Percentiles rank a stretch among this genome's conserved stretches.
These are phyloP conservation scores for Papilio helenus DNA, from an alignment of 1,140 invertebrate species.

Conservation along the genomic window DNA sequence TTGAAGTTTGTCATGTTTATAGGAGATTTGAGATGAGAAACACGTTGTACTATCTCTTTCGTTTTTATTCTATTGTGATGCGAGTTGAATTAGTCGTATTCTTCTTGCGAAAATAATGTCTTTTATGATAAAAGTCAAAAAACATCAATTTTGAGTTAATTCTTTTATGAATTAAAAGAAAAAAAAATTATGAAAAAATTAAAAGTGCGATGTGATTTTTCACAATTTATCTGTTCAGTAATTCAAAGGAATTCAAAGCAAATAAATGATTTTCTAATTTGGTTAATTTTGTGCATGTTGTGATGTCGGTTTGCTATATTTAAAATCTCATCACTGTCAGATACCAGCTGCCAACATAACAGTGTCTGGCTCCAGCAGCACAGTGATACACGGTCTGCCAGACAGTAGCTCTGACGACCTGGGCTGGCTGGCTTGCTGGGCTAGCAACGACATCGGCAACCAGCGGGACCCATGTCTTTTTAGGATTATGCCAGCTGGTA, in stretches of 20 bases:
- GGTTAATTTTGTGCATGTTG: background rate
- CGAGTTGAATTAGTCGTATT: too few species aligned
- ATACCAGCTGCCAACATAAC: conserved; percentile 78
- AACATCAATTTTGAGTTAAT: too few species aligned
- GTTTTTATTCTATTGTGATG: background rate
- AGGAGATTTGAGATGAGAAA: too few species aligned
- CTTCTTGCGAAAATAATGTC: too few species aligned
- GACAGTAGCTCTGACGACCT: conserved; percentile 87
- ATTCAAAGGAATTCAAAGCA: too few species aligned
- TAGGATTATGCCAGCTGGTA: conserved; percentile 91
- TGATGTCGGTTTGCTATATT: conserved; percentile 1
- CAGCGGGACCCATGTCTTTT: conserved; percentile 92
- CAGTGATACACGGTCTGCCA: conserved; percentile 84
- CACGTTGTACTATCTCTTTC: too few species aligned
- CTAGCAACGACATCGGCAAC: conserved; percentile 91
- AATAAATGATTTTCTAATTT: too few species aligned
- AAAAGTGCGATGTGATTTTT: too few species aligned
- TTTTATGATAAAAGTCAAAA: too few species aligned
- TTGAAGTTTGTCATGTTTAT: too few species aligned
- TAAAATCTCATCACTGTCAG: conserved; percentile 48
- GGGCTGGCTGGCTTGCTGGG: conserved; percentile 93
- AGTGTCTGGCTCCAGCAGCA: conserved; percentile 86
- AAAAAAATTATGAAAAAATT: too few species aligned
- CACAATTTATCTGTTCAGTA: background rate
- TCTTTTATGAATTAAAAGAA: too few species aligned